Evolutionary conservation across 2,113 vertebrate species (phyloP), one percentile per base, ranked within the genome.

Genomic region (Pygathrix nemaeus): DNA sequence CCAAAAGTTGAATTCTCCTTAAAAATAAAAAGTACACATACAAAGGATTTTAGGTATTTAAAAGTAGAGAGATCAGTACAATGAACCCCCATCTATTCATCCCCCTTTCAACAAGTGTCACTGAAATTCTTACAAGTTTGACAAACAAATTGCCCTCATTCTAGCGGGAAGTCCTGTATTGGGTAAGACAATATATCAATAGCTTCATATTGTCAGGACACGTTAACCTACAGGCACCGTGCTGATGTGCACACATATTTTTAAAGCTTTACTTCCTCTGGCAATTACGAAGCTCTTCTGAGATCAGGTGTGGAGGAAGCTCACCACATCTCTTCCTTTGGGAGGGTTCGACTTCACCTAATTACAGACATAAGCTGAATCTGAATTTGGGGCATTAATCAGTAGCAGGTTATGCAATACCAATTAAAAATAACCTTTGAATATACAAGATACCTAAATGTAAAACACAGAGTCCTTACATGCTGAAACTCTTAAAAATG

Each of bases 351-450:
- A 90, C 75, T 98, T 98, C 86, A 92, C 98, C 97, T 98, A 98
- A 98, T 98, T 98, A 98, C 93, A 98, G 96, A 85, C 64, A 82
- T 68, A 87, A 97, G 68, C 70, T 82, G 94, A 95, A 93, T 90
- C 73, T 75, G 97, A 93, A 90, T 97, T 94, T 79, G 93, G 85
- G 89, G 75, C 94, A 96, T 95, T 98, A 97, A 97, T 97, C 96
- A 96, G 97, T 92, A 97, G 97, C 93, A 98, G 93, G 97, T 98
- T 98, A 98, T 87, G 88, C 97, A 98, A 98, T 82, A 68, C 94
- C 97, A 98, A 98, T 98, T 98, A 98, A 97, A 98, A 98, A 98
- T 94, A 97, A 98, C 97, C 98, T 96, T 94, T 95, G 95, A 97
- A 97, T 97, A 97, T 83, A 93, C 86, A 45, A 97, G 96, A 96